Base-by-base conservation (phyloP, 2,113 vertebrate genomes). In the Glaucomys volans region DNA sequence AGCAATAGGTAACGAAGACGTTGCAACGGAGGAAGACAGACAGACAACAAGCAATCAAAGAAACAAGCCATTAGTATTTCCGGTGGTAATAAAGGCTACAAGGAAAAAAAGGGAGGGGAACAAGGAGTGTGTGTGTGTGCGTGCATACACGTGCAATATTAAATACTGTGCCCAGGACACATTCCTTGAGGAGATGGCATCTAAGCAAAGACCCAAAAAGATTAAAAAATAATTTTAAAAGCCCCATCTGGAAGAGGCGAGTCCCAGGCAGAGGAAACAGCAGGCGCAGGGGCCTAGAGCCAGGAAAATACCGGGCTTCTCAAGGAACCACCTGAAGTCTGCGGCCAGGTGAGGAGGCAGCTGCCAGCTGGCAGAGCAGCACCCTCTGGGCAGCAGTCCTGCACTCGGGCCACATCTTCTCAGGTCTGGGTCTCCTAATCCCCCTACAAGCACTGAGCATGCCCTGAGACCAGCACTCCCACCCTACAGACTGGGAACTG, bases 401-500 rank as follows among this genome's bases (percentile, higher is more conserved):
- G 59, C 26, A 20, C 20, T 2, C 11, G 0, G 18, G n/a, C 59
- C 42, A 42, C 32, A 7, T 32, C 0, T 0, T 24, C 16, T 67
- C 69, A 42, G 14, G 11, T 50, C 32, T 3, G n/a, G 13, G 28
- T 52, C 47, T 66, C 9, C 40, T 26, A 16, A 22, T 3, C 17
- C 71, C 1, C 10, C 42, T 30, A 2, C 8, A n/a, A 85, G 12
- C 30, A 59, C 47, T 10, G 22, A 59, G 26, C 1, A 3, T 42
- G 11, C 32, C 66, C 76, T 54, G 2, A 50, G 12, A 17, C 35
- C 66, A 66, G 59, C 28, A 10, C 9, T 24, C n/a, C 47, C 47
- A 35, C 84, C 44, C 37, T 74, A 26, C 6, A 57, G 71, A 40
- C 32, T 50, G 71, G 14, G 42, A 50, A 87, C n/a, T 9, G 10